These are phyloP conservation scores for Diplosoma virens DNA, from an alignment of 23 tunicate genomes.

Conservation along the genomic window DNA sequence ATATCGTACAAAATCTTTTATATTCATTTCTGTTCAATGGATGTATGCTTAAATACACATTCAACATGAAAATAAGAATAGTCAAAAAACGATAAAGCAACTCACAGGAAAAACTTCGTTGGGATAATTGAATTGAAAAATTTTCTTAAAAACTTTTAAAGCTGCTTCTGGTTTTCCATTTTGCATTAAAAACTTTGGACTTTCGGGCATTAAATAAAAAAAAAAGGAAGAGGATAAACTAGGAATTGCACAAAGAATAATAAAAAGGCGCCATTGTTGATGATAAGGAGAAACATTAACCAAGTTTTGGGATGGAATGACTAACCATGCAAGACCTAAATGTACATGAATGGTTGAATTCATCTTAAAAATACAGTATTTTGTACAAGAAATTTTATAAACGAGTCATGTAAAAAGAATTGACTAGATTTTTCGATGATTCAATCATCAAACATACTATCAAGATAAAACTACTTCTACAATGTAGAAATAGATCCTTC, in stretches of 20 bases:
- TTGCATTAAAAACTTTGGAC: slow-evolving; percentile 63
- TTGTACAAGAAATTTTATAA: no score
- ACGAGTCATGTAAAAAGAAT: no score
- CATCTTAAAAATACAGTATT: no score
- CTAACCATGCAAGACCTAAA: slow-evolving; percentile 61
- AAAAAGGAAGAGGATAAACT: slow-evolving; percentile 65
- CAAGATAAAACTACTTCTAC: no score
- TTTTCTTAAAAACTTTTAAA: slow-evolving; percentile 30
- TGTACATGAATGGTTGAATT: neutral
- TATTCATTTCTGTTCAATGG: no score
- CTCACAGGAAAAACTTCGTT: slow-evolving; percentile 14
- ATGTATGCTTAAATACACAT: no score
- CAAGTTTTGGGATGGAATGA: slow-evolving; percentile 34
- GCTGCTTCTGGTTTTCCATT: slow-evolving; percentile 45
- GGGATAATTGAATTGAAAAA: slow-evolving; percentile 42
- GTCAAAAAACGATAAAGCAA: no score
- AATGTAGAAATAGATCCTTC: no score
- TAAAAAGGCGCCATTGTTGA: slow-evolving; percentile 73
- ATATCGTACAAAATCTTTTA: no score
- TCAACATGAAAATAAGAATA: no score
- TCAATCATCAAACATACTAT: no score
- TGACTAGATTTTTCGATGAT: no score
- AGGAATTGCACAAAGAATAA: slow-evolving; percentile 71
- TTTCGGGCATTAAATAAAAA: slow-evolving; percentile 79
- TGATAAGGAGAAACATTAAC: slow-evolving; percentile 41